Evolutionary conservation across 2,888 invertebrate genomes (phyloP).

Genomic region (Pteria penguin): DNA sequence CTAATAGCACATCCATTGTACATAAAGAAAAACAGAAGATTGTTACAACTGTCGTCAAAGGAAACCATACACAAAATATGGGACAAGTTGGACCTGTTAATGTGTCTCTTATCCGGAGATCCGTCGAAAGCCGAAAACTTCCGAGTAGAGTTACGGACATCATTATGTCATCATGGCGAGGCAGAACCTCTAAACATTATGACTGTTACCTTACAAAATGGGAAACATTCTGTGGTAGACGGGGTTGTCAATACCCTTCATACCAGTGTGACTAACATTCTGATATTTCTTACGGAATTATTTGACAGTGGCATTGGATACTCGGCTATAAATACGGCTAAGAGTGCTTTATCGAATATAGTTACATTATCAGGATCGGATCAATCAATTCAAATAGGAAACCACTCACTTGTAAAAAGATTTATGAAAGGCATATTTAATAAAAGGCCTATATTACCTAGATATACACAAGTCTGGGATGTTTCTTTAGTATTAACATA

Average conservation of each 20-base stretch:
- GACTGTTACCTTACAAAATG: constrained; percentile 7
- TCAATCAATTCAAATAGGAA: constrained; percentile 8
- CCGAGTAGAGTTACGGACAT: neutral
- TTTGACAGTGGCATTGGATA: neutral
- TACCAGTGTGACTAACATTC: neutral
- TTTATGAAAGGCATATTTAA: constrained; percentile 52
- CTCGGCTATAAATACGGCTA: neutral
- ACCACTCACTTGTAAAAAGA: constrained; percentile 38
- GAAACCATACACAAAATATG: too few species aligned
- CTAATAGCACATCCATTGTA: neutral
- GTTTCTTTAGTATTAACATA: constrained; percentile 34
- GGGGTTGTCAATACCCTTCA: neutral
- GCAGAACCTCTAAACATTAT: constrained; percentile 5
- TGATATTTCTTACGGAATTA: neutral
- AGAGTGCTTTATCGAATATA: neutral
- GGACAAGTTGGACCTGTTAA: neutral
- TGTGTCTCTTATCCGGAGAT: constrained; percentile 18
- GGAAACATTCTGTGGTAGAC: constrained; percentile 1
- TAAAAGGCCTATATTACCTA: constrained; percentile 36
- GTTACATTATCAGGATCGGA: neutral
- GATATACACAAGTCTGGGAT: constrained; percentile 42
- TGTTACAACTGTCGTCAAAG: neutral
- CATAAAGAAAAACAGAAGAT: neutral
- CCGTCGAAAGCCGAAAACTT: neutral
- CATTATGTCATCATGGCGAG: neutral